Evolutionary conservation across 2,797 vertebrate species (phyloP).

Genomic region (Oreortyx pictus): DNA sequence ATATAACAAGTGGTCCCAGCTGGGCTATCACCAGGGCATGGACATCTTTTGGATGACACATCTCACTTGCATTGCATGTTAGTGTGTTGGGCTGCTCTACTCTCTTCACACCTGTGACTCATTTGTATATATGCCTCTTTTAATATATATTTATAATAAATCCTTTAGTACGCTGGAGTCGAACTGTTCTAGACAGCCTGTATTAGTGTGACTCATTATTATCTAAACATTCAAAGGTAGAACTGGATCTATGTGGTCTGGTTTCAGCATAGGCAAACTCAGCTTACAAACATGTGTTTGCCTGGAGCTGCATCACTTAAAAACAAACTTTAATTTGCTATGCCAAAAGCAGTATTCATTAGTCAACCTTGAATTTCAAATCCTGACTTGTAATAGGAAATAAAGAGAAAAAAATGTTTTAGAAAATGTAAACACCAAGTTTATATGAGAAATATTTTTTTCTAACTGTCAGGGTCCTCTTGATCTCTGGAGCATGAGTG

Average conservation of each 20-base stretch:
- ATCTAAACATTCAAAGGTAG: conserved; percentile 48
- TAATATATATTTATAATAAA: conserved; percentile 46
- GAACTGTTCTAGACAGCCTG: conserved; percentile 43
- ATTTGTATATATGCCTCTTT: background rate
- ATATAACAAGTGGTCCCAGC: background rate
- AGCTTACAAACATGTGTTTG: conserved; percentile 31
- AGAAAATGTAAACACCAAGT: background rate
- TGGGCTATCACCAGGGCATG: background rate
- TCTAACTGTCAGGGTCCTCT: background rate
- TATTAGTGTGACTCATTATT: conserved; percentile 56
- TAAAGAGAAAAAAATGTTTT: background rate
- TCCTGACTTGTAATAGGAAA: conserved; percentile 22
- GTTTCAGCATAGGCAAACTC: conserved; percentile 49
- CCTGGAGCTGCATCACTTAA: conserved; percentile 40
- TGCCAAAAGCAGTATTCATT: conserved; percentile 24
- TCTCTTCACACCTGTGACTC: conserved; percentile 6
- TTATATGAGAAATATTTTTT: background rate
- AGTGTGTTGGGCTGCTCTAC: background rate
- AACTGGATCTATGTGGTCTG: conserved; percentile 60
- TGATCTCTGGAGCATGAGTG: background rate
- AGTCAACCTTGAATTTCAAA: conserved; percentile 23
- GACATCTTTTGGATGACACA: background rate
- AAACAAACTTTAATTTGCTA: conserved; percentile 35
- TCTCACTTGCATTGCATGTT: background rate
- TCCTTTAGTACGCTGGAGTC: conserved; percentile 15